phyloP scores from a whole-genome alignment of 2,888 invertebrate genomes.

The Drosophila recens region DNA sequence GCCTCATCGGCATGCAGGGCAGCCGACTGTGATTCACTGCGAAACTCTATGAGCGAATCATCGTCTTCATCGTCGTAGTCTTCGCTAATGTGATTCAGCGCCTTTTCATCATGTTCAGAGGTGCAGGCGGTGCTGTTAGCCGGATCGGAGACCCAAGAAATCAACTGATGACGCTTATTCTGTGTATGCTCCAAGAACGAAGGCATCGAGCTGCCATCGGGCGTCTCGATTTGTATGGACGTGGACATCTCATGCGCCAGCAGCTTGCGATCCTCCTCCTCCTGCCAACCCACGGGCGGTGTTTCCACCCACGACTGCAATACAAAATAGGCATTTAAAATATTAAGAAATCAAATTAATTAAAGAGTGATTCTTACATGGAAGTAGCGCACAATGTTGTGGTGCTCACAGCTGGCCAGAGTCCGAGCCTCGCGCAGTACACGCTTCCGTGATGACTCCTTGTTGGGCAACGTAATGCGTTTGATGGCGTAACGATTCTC shows the following conservation, averaged over 20 bases:
- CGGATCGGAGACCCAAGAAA: conserved; percentile 81
- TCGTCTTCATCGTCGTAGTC: conserved; percentile 75
- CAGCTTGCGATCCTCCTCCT: conserved; percentile 89
- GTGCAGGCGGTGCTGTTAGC: conserved; percentile 73
- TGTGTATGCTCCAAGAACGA: conserved; percentile 60
- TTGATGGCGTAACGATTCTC: conserved; percentile 98
- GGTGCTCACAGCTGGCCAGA: conserved; percentile 96
- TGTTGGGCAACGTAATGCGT: conserved; percentile 94
- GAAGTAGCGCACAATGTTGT: conserved; percentile 95
- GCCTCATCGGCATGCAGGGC: conserved; percentile 59
- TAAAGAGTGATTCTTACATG: conserved; percentile 66
- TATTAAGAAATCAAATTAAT: conserved; percentile 86
- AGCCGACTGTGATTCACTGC: conserved; percentile 82
- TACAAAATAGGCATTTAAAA: conserved; percentile 85
- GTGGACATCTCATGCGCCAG: conserved; percentile 82
- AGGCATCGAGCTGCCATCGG: conserved; percentile 80
- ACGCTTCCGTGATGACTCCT: conserved; percentile 92
- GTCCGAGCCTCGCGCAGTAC: conserved; percentile 98
- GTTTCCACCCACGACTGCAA: conserved; percentile 96
- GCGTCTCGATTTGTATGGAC: conserved; percentile 85
- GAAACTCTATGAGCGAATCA: conserved; percentile 83
- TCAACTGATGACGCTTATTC: conserved; percentile 69
- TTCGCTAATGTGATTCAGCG: conserved; percentile 41
- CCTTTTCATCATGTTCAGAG: conserved; percentile 46
- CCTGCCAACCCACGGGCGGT: conserved; percentile 95